Evolutionary conservation across 2,113 vertebrate genomes (phyloP).

Genomic region (Speoplatyrhinus poulsoni): DNA sequence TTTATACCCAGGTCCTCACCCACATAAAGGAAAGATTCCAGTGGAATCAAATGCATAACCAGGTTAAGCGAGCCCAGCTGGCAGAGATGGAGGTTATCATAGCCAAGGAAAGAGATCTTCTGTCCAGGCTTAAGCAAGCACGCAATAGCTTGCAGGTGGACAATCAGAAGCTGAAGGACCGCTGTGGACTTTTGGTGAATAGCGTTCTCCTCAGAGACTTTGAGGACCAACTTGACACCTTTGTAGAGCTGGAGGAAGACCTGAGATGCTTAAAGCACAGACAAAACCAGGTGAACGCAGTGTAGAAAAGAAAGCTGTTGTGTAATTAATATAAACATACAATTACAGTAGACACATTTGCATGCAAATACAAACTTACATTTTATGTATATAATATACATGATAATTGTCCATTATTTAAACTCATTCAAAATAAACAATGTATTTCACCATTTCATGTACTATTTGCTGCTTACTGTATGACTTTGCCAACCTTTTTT

Average conservation of each 20-base stretch:
- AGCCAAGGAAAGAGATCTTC: conserved; percentile 61
- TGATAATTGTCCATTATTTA: too few relatives aligned
- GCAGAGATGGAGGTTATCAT: conserved; percentile 55
- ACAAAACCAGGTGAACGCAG: conserved; percentile 35
- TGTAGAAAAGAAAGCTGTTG: too few relatives aligned
- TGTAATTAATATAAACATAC: too few relatives aligned
- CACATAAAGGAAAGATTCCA: conserved; percentile 84
- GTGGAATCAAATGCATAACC: conserved; percentile 73
- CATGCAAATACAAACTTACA: too few relatives aligned
- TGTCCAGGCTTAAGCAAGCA: conserved; percentile 74
- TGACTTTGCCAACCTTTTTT: too few relatives aligned
- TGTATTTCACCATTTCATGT: too few relatives aligned
- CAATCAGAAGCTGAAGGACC: conserved; percentile 71
- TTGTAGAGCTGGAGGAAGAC: conserved; percentile 44
- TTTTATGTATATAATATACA: too few relatives aligned
- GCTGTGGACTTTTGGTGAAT: conserved; percentile 79
- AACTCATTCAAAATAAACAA: too few relatives aligned
- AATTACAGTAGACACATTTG: too few relatives aligned
- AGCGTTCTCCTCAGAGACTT: conserved; percentile 76
- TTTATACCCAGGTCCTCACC: conserved; percentile 64
- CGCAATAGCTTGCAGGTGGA: conserved; percentile 66
- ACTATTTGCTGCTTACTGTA: too few relatives aligned
- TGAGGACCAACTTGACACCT: conserved; percentile 73
- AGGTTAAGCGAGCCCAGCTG: conserved; percentile 62
- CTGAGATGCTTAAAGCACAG: conserved; percentile 71